Conservation (phyloP, 2,113 vertebrate genomes). For the Zingel zingel region DNA sequence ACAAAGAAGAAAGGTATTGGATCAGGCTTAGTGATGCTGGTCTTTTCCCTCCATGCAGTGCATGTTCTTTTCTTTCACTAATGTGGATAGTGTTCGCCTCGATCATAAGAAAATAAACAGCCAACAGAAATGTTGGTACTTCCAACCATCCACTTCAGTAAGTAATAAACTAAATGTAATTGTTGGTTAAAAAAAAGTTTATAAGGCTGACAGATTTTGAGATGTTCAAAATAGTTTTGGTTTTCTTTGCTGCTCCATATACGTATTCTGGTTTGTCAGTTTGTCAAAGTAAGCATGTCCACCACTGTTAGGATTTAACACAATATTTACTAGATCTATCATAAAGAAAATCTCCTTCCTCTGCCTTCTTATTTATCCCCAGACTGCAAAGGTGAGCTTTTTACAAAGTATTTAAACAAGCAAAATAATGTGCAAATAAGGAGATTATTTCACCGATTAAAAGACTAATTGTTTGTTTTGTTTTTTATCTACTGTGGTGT, state of each 20-base stretch:
- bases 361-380: background rate
- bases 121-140: background rate
- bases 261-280: background rate
- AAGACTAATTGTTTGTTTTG: background rate
- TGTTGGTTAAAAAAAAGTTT: background rate
- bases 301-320: background rate
- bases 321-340: background rate
- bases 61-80: slow-evolving; percentile 5
- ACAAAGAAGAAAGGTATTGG: slow-evolving; percentile 18
- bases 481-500: background rate
- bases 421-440: background rate
- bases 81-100: background rate
- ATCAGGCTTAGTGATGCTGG: slow-evolving; percentile 29
- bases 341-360: background rate
- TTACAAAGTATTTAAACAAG: background rate
- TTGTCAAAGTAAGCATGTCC: background rate
- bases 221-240: too few species aligned
- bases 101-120: background rate
- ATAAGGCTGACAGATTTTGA: background rate
- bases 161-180: background rate
- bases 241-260: background rate
- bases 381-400: background rate
- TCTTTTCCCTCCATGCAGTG: slow-evolving; percentile 4
- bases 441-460: background rate
- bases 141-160: too few species aligned